These are phyloP conservation scores for Nesidiocoris tenuis DNA, from an alignment of 2,888 invertebrate species.

Conservation along the genomic window DNA sequence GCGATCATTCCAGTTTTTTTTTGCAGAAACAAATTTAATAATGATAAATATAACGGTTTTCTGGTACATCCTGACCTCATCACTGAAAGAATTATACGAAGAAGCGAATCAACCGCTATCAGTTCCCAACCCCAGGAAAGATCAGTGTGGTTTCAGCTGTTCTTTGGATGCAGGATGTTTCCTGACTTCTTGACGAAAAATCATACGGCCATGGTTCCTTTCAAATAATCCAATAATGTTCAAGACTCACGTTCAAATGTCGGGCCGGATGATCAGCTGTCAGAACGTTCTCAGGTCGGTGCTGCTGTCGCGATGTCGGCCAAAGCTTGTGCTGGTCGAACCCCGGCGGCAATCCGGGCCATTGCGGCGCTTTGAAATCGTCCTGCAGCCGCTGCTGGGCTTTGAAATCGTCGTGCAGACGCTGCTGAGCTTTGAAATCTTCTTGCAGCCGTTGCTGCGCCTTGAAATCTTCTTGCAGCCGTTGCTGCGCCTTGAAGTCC, in stretches of 20 bases:
- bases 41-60: neutral
- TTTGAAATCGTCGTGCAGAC: neutral
- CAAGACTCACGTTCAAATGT: constrained; percentile 42
- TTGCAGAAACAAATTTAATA: neutral
- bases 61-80: no score
- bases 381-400: neutral
- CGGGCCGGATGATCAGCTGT: constrained; percentile 25
- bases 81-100: no score
- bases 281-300: constrained; percentile 4
- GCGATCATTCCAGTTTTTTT: neutral
- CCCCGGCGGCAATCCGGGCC: constrained; percentile 24
- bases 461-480: constrained; percentile 3
- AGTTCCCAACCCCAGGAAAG: no score
- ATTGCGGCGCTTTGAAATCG: constrained; percentile 30
- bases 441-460: constrained; percentile 6
- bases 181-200: no score
- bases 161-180: no score
- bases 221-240: no score
- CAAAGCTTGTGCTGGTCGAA: constrained; percentile 27
- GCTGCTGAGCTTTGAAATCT: neutral
- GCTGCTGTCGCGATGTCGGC: constrained; percentile 17
- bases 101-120: no score
- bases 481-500: neutral
- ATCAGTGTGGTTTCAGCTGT: no score
- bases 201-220: no score